phyloP scores from a whole-genome alignment of 37 sponge, comb jelly and placozoan species.

The Amphimedon queenslandica region DNA sequence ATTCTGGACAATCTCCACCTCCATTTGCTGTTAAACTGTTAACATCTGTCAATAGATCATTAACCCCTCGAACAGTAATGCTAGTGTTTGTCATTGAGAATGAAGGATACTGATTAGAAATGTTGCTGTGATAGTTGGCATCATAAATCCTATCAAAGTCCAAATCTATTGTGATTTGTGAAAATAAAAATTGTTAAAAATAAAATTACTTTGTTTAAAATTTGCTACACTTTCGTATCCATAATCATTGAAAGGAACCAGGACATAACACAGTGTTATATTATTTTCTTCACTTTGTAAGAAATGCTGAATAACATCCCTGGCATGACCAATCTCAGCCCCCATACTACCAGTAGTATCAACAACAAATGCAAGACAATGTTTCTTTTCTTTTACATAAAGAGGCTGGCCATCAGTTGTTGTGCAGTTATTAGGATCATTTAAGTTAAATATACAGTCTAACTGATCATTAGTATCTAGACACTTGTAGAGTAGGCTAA shows the following conservation, averaged over 20 bases:
- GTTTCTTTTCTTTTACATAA: neutral
- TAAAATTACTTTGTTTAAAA: neutral
- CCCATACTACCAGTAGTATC: neutral
- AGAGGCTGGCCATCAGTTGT: neutral
- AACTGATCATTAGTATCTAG: neutral
- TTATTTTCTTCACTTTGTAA: neutral
- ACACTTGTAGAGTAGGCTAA: neutral
- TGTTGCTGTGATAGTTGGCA: neutral
- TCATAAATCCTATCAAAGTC: neutral
- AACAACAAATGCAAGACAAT: slow-evolving; percentile 9
- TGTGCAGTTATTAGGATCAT: neutral
- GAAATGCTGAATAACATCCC: neutral
- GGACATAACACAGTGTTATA: neutral
- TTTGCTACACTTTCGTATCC: neutral
- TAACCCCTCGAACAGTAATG: neutral
- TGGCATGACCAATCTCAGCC: neutral
- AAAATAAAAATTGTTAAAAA: neutral
- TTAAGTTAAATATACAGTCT: neutral
- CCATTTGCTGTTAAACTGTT: neutral
- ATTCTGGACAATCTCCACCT: slow-evolving; percentile 8
- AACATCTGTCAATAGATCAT: neutral
- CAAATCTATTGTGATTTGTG: neutral
- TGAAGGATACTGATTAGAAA: neutral
- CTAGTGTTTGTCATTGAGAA: neutral
- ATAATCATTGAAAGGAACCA: slow-evolving; percentile 3